Percentiles rank a stretch among this genome's conserved stretches.
These are phyloP conservation scores for Tinamus major DNA, from an alignment of 2,797 vertebrate species.

Conservation along the genomic window DNA sequence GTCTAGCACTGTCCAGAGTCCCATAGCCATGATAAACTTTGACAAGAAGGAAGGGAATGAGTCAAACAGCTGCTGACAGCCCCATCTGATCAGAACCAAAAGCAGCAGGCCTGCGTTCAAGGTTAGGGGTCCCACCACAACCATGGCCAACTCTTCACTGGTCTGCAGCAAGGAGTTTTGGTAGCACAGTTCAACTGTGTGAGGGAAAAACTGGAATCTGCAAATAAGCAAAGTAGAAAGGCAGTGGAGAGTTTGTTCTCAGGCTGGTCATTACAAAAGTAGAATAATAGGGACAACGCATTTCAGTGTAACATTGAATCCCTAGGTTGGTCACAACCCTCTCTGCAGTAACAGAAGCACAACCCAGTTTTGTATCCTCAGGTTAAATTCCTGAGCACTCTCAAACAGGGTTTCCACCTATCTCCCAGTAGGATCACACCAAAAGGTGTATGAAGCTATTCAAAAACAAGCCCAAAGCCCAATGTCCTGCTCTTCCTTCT, in stretches of 20 bases:
- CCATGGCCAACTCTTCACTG: conserved; percentile 90
- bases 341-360: not conserved
- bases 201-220: conserved; percentile 87
- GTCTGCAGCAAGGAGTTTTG: conserved; percentile 88
- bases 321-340: not conserved
- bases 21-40: conserved; percentile 96
- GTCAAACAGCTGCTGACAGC: conserved; percentile 94
- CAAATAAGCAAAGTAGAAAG: conserved; percentile 36
- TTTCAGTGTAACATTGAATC: not conserved
- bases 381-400: not conserved
- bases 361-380: not conserved
- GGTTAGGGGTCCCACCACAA: conserved; percentile 91
- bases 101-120: conserved; percentile 87
- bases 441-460: not conserved
- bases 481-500: not conserved
- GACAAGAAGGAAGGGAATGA: conserved; percentile 95
- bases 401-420: not conserved
- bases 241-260: not conserved
- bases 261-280: not conserved
- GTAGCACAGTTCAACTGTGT: conserved; percentile 92
- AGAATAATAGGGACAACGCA: not conserved
- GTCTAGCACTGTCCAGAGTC: conserved; percentile 95
- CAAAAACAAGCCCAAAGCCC: not conserved
- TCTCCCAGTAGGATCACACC: not conserved
- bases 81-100: conserved; percentile 95